These are phyloP conservation scores for Ophion ventricosus DNA, from an alignment of 2,888 invertebrate species.

Conservation along the genomic window DNA sequence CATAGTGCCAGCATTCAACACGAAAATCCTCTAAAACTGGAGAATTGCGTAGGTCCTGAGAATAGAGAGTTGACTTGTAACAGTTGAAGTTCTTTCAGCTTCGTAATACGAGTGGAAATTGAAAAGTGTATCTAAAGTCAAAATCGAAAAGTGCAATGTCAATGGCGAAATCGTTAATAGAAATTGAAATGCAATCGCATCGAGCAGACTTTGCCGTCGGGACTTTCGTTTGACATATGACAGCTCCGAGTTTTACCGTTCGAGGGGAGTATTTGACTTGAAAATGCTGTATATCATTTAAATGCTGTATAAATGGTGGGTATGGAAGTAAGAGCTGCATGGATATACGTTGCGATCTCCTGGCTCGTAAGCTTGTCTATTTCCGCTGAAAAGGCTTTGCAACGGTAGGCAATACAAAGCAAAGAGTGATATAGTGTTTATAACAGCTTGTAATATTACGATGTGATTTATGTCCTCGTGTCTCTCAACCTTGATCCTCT, in stretches of 20 bases:
- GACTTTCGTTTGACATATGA: not conserved
- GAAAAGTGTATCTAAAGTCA: too few species aligned
- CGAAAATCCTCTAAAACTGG: too few species aligned
- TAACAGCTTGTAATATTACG: conserved; percentile 27
- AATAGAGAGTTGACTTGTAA: too few species aligned
- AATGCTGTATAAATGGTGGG: not conserved
- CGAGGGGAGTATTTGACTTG: not conserved
- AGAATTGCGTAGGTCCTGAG: too few species aligned
- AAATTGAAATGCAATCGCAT: not conserved
- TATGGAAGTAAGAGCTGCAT: not conserved
- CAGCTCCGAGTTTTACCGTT: not conserved
- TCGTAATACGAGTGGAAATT: too few species aligned
- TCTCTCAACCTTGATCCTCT: conserved; percentile 47
- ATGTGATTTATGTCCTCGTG: conserved; percentile 44
- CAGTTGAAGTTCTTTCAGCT: too few species aligned
- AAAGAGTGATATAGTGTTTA: conserved; percentile 7
- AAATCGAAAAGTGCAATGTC: not conserved
- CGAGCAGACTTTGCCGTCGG: not conserved
- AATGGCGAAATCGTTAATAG: not conserved
- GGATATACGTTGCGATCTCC: not conserved
- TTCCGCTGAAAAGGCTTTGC: conserved; percentile 1
- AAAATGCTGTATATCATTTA: not conserved
- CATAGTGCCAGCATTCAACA: too few species aligned
- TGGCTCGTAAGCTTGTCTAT: conserved; percentile 5
- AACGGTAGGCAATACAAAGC: conserved; percentile 2